Conservation (phyloP, 2,797 vertebrate species). For the Lithobates pipiens region DNA sequence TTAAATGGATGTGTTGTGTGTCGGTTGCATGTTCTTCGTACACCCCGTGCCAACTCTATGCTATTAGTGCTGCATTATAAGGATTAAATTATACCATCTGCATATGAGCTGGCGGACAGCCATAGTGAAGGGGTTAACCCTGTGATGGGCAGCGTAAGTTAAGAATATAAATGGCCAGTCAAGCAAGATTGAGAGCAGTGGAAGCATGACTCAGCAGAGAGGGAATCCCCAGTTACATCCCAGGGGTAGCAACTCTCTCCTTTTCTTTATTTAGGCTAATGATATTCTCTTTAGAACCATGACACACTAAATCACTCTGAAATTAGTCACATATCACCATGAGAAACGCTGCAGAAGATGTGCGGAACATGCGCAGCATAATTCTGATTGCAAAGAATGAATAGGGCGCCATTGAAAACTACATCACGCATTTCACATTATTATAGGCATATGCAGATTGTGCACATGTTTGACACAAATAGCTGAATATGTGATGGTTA, state of each 20-base stretch:
- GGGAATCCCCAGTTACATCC: conserved; percentile 52
- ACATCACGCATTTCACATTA: too few relatives aligned
- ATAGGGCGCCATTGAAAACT: too few relatives aligned
- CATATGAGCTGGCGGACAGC: conserved; percentile 25
- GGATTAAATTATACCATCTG: conserved; percentile 37
- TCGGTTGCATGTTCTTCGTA: conserved; percentile 17
- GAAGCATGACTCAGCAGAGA: conserved; percentile 50
- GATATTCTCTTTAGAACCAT: conserved; percentile 40
- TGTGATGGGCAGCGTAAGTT: background rate
- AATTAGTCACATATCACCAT: conserved; percentile 15
- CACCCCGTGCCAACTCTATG: conserved; percentile 20
- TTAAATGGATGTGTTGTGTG: background rate
- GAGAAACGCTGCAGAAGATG: background rate
- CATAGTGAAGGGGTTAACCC: conserved; percentile 38
- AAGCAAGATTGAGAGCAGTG: conserved; percentile 17
- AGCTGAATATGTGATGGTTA: too few relatives aligned
- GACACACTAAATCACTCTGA: conserved; percentile 33
- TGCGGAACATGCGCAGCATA: background rate
- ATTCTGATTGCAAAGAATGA: too few relatives aligned
- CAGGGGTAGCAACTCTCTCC: conserved; percentile 24
- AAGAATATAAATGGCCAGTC: conserved; percentile 23
- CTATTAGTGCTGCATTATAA: conserved; percentile 34
- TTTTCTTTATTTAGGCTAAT: conserved; percentile 46
- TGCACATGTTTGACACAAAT: too few relatives aligned
- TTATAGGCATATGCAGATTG: too few relatives aligned